A percentile compares a stretch with the other conserved stretches of the same genome.
phyloP scores from a whole-genome alignment of 2,888 invertebrate species.

The Protophormia terraenovae region DNA sequence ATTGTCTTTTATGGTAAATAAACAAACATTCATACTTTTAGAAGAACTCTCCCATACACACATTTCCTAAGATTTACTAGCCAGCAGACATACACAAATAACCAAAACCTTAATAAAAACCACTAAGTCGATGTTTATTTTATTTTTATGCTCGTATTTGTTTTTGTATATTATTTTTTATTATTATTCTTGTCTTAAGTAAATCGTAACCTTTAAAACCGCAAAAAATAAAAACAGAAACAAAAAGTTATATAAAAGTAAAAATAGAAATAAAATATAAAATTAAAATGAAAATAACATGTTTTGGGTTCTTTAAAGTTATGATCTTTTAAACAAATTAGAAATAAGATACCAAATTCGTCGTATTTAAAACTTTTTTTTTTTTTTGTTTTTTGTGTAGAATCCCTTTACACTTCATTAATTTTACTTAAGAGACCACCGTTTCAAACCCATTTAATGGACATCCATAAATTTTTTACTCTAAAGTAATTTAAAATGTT shows the following conservation, averaged over 20 bases:
- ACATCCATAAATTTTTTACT: constrained; percentile 48
- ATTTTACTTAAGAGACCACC: constrained; percentile 52
- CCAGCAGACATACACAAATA: neutral
- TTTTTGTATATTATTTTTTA: neutral
- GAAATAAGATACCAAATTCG: neutral
- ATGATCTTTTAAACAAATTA: neutral
- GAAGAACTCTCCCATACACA: neutral
- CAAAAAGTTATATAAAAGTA: neutral
- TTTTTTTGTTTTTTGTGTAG: neutral
- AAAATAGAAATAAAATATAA: neutral
- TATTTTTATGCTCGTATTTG: neutral
- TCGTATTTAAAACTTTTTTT: neutral
- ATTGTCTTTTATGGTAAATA: constrained; percentile 25
- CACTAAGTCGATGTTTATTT: constrained; percentile 35
- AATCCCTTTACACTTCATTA: constrained; percentile 63
- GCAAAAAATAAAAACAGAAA: neutral
- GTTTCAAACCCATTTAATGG: constrained; percentile 46
- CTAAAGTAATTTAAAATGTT: constrained; percentile 62
- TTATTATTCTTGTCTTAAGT: neutral
- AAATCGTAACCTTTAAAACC: constrained; percentile 20
- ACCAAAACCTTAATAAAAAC: constrained; percentile 6
- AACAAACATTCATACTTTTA: neutral
- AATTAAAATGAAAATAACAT: neutral
- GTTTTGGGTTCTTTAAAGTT: neutral
- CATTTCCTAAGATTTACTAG: neutral